Evolutionary conservation across 1,140 invertebrate genomes (phyloP).

Genomic region (Drosophila baimaii): DNA sequence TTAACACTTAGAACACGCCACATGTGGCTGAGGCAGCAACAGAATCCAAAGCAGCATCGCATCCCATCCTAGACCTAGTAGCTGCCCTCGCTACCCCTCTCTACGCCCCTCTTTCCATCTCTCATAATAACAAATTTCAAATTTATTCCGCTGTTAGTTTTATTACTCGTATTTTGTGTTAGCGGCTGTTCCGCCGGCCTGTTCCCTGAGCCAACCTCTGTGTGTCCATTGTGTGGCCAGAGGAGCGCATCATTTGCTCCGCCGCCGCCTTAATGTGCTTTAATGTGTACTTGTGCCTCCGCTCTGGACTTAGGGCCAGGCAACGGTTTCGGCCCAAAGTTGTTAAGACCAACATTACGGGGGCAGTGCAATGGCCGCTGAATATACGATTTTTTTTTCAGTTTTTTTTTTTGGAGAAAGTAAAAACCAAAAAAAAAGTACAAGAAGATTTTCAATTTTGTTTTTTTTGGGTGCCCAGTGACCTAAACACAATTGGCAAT

Average conservation of each 20-base stretch:
- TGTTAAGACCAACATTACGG: conserved; percentile 74
- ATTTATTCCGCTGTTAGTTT: conserved; percentile 73
- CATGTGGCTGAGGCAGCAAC: conserved; percentile 1
- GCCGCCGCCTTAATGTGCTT: conserved; percentile 78
- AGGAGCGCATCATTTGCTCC: conserved; percentile 79
- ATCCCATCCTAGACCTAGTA: not conserved
- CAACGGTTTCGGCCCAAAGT: conserved; percentile 69
- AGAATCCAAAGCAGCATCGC: conserved; percentile 1
- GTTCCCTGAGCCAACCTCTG: not conserved
- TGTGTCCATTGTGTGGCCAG: conserved; percentile 72
- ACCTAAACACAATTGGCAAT: conserved; percentile 74
- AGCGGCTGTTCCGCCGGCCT: conserved; percentile 10
- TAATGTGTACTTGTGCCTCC: conserved; percentile 75
- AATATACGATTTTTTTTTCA: conserved; percentile 7
- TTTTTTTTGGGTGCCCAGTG: conserved; percentile 64
- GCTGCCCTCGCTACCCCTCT: not conserved
- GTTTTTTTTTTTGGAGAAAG: conserved; percentile 50
- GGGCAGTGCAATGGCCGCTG: conserved; percentile 72
- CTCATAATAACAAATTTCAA: conserved; percentile 78
- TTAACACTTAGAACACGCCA: conserved; percentile 77
- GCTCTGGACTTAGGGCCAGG: conserved; percentile 57
- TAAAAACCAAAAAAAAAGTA: conserved; percentile 43
- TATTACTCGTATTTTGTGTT: conserved; percentile 37
- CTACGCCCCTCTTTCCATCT: not conserved
- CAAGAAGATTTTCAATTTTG: conserved; percentile 34